A percentile compares a stretch with the other conserved stretches of the same genome.
Conservation (phyloP, 2,888 invertebrate species). For the Synanthedon myopaeformis region DNA sequence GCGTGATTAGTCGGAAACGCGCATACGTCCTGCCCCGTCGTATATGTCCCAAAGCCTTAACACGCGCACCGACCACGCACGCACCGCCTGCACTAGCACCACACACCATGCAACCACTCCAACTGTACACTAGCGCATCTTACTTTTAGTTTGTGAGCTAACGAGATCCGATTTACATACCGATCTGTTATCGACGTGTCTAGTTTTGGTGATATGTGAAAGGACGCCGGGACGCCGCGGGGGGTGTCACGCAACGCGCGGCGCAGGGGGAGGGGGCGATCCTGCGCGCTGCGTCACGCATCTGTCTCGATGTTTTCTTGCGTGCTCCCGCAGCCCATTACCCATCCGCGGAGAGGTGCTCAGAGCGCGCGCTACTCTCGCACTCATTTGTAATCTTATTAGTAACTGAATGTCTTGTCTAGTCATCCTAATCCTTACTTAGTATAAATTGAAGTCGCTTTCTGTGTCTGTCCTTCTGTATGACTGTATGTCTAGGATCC, state of each 20-base stretch:
- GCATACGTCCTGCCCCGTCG: constrained; percentile 64
- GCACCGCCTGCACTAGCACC: constrained; percentile 12
- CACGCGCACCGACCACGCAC: constrained; percentile 43
- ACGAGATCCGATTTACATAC: background rate
- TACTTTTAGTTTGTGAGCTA: background rate
- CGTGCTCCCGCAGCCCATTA: constrained; percentile 54
- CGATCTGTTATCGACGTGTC: constrained; percentile 56
- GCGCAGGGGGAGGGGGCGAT: constrained; percentile 31
- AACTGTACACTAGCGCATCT: background rate
- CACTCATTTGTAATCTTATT: background rate
- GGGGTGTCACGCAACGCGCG: constrained; percentile 32
- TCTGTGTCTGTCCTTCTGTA: too few relatives aligned
- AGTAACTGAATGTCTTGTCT: too few relatives aligned
- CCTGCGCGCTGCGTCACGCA: constrained; percentile 70
- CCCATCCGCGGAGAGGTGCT: constrained; percentile 40
- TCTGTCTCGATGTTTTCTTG: constrained; percentile 57
- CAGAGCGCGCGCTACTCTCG: background rate
- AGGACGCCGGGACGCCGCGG: constrained; percentile 23
- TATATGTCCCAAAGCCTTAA: constrained; percentile 34
- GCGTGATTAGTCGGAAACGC: constrained; percentile 12
- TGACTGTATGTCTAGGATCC: too few relatives aligned
- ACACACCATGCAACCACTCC: constrained; percentile 1
- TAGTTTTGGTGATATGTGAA: constrained; percentile 30
- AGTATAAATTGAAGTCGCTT: too few relatives aligned
- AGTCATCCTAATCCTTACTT: too few relatives aligned